These are phyloP conservation scores for Harpagoxenus sublaevis DNA, from an alignment of 2,888 invertebrate genomes.

Conservation along the genomic window DNA sequence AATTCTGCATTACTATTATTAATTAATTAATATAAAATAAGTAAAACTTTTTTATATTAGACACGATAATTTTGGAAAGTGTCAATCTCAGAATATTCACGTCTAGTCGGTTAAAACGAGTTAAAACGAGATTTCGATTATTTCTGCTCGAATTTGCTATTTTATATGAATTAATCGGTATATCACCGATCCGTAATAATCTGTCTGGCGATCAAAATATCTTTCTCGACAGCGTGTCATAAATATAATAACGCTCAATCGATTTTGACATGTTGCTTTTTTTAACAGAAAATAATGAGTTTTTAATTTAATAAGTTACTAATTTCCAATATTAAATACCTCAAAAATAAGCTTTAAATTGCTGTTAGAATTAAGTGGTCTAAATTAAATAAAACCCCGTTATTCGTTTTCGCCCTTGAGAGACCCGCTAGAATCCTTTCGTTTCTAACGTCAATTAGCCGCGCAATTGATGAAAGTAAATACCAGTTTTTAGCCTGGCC, in stretches of 20 bases:
- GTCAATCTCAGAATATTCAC: background rate
- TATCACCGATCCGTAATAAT: background rate
- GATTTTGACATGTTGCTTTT: background rate
- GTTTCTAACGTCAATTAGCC: background rate
- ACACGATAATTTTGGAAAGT: background rate
- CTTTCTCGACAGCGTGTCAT: background rate
- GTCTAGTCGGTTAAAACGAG: background rate
- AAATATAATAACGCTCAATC: background rate
- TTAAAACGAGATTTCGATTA: conserved; percentile 25
- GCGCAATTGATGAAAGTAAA: background rate
- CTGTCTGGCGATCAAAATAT: conserved; percentile 8
- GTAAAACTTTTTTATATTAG: background rate
- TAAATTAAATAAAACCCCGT: background rate
- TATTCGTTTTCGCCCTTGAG: background rate
- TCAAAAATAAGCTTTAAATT: background rate
- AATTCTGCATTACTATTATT: background rate
- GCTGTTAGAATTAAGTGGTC: background rate
- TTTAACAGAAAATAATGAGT: background rate
- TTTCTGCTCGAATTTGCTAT: background rate
- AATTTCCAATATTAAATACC: background rate
- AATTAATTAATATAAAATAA: conserved; percentile 16
- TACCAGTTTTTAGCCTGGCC: background rate
- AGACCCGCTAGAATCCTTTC: background rate
- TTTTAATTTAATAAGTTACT: background rate
- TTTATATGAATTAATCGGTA: background rate